Evolutionary conservation across 2,113 vertebrate species (phyloP), one percentile per base, ranked within the genome.

Genomic region (Columbina picui): DNA sequence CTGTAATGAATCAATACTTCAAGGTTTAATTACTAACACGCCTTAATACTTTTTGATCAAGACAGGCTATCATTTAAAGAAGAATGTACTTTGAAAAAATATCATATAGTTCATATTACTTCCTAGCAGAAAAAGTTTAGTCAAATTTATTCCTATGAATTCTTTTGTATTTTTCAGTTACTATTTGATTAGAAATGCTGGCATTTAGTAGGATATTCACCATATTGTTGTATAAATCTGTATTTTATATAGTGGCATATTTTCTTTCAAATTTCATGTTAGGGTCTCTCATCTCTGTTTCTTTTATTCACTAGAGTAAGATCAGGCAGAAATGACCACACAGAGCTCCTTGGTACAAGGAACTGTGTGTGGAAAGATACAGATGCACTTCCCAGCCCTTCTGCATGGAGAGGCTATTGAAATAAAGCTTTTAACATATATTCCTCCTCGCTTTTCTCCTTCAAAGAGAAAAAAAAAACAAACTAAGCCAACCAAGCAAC

Each of bases 311-410:
- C 52, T 5, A 59, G 29, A 71, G 19, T 27, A 76, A 45, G 4
- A 4, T 7, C 52, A 81, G 11, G 2, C 39, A 78, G 57, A 75
- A 84, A 63, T 41, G 11, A 50, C 50, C 32, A 10, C 10, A 34
- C 4, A 56, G 18, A 36, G 64, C 39, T 90, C 22, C 23, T 85
- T 76, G 4, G 29, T 34, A 73, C 8, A 50, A 63, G 25, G 18
- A 91, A 36, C 10, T 57, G 4, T 0, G 4, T 0, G 1, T 30
- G 22, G 36, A 74, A 76, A 84, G 16, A 7, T 1, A 1, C 6
- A 70, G 47, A 45, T 32, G 26, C 7, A n/a, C 9, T 22, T 56
- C 22, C 50, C 34, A 86, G 38, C 4, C 1, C 0, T 4, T 71
- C 45, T 86, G 6, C 12, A 49, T 30, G 59, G 32, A 70, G 26